Evolutionary conservation across 2,888 invertebrate species (phyloP).

Genomic region (Coenonympha arcania): DNA sequence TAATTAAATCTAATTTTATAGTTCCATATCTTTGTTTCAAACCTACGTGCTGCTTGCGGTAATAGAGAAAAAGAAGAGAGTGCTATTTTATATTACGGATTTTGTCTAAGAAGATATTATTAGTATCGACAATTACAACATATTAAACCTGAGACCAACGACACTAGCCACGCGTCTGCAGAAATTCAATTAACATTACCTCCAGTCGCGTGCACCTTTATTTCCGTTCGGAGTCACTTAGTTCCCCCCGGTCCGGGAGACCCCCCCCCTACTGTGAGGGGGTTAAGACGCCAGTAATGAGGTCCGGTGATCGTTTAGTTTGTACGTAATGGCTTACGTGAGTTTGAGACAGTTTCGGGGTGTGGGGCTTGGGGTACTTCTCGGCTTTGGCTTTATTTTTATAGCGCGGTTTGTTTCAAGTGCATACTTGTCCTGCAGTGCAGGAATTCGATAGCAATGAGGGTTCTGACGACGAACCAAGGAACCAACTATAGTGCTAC

Average conservation of each 20-base stretch:
- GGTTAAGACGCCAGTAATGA: conserved; percentile 67
- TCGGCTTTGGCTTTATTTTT: conserved; percentile 25
- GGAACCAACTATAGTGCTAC: too few species aligned
- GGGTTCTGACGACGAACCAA: too few species aligned
- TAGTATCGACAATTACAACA: conserved; percentile 24
- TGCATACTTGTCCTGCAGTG: conserved; percentile 4
- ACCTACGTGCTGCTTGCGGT: too few species aligned
- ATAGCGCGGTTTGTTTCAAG: conserved; percentile 18
- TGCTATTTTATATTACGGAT: too few species aligned
- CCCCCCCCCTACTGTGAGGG: conserved; percentile 23
- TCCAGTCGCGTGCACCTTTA: conserved; percentile 75
- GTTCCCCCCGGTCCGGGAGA: conserved; percentile 34
- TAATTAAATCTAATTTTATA: too few species aligned
- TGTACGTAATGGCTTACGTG: conserved; percentile 70
- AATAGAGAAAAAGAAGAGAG: too few species aligned
- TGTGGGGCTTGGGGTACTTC: conserved; percentile 24
- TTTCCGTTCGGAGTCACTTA: conserved; percentile 75
- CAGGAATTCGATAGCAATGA: neutral
- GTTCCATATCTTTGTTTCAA: too few species aligned
- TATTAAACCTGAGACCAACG: conserved; percentile 26
- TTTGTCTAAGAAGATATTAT: too few species aligned
- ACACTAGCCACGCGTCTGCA: conserved; percentile 63
- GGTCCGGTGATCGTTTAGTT: conserved; percentile 72
- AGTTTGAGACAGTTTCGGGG: conserved; percentile 38
- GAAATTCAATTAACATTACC: conserved; percentile 76